phyloP scores from a whole-genome alignment of 2,888 invertebrate species.

The Eupithecia centaureata region DNA sequence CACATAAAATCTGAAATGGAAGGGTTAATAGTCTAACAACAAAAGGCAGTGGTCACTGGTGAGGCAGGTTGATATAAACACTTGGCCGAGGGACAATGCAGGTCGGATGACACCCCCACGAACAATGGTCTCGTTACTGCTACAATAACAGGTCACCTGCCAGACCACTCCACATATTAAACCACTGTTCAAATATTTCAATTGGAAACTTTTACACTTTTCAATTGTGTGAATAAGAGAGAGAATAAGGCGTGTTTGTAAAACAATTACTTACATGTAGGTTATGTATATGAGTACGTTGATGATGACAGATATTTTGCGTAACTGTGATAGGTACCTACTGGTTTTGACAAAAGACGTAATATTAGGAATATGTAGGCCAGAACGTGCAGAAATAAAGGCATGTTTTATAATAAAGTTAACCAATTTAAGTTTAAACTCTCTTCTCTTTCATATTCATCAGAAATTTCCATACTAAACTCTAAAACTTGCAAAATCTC shows the following conservation, averaged over 20 bases:
- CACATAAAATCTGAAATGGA: constrained; percentile 11
- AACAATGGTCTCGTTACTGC: constrained; percentile 75
- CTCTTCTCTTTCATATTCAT: not conserved
- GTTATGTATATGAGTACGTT: not conserved
- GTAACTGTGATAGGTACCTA: not conserved
- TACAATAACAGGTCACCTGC: constrained; percentile 70
- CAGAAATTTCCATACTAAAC: not conserved
- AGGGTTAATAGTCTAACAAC: constrained; percentile 49
- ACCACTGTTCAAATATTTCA: constrained; percentile 55
- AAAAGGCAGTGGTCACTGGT: constrained; percentile 6
- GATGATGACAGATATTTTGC: not conserved
- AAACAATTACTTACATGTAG: not conserved
- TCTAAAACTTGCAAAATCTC: not conserved
- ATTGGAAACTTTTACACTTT: constrained; percentile 54
- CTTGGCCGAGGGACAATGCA: constrained; percentile 66
- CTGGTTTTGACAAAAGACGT: not conserved
- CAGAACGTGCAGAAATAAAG: not conserved
- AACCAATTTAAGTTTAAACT: not conserved
- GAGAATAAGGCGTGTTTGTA: not conserved
- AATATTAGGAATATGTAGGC: not conserved
- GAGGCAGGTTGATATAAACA: constrained; percentile 62
- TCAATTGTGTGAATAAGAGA: not conserved
- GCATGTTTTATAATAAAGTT: no score
- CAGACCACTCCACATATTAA: constrained; percentile 41
- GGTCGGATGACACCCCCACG: constrained; percentile 66